Base-by-base conservation (phyloP, 2,113 vertebrate species). In the Malurus cyaneus region DNA sequence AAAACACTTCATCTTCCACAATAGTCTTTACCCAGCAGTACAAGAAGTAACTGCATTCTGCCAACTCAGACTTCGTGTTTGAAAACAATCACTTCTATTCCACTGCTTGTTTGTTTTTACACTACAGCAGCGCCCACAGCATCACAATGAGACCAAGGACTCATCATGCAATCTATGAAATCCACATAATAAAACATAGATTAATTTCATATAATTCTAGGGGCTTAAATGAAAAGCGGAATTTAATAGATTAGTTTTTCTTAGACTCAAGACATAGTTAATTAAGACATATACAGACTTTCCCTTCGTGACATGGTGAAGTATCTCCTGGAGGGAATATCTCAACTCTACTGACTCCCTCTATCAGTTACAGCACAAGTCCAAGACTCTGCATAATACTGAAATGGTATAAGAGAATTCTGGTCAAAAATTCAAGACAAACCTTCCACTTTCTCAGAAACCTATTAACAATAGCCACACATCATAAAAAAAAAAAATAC, bases 201-300 rank as follows among this genome's bases (percentile, higher is more conserved):
- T 70, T 52, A 6, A 41, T 71, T 66, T 78, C 2, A 79, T 29
- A 16, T 29, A 36, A 79, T 71, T 78, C 11, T 4, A 81, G 29
- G 11, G 34, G 59, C 28, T 78, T 66, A 32, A 70, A 1, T 74
- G 32, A 54, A 93, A 92, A 70, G 57, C 25, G 85, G 65, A 79
- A 79, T 92, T 71, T 32, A 78, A 23, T 34, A 47, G 16, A 29
- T 88, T 66, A 26, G 25, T 92, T 89, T 89, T 85, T 20, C 44
- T 62, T 56, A 70, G 56, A 66, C 4, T 31, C 6, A 44, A 5
- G 2, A 5, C 8, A 25, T 41, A 84, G 52, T 34, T 78, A 61
- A 47, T 10, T 24, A 53, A 47, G 34, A 50, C 16, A 53, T 9
- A 42, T 6, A 32, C 1, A 19, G 3, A 34, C 64, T 79, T 81